These are phyloP conservation scores for Hirudo medicinalis DNA, from an alignment of 1,140 invertebrate species.

Conservation along the genomic window DNA sequence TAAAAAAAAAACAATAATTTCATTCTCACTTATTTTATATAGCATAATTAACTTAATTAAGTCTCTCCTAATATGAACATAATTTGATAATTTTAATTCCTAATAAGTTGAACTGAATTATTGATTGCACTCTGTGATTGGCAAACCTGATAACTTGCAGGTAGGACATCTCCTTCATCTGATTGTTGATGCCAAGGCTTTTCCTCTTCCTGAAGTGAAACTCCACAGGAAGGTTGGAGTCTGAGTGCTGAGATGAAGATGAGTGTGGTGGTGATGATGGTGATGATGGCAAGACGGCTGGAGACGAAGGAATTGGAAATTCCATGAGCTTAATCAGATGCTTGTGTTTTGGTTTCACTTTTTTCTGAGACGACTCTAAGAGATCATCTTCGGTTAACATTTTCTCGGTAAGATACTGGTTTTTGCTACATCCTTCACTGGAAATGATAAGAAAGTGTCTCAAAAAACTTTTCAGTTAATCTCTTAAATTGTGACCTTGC, in stretches of 20 bases:
- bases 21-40: too few relatives aligned
- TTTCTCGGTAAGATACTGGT: background rate
- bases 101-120: background rate
- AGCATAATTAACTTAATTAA: too few relatives aligned
- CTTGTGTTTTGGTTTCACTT: slow-evolving; percentile 4
- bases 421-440: too few relatives aligned
- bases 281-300: background rate
- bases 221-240: background rate
- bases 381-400: background rate
- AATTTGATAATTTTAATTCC: too few relatives aligned
- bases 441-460: too few relatives aligned
- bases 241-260: background rate
- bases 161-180: background rate
- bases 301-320: background rate
- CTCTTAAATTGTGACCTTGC: too few relatives aligned
- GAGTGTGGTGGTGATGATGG: background rate
- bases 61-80: too few relatives aligned
- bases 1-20: too few relatives aligned
- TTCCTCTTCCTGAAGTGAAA: slow-evolving; percentile 32
- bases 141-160: background rate
- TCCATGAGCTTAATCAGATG: slow-evolving; percentile 1
- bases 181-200: slow-evolving; percentile 9
- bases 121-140: background rate
- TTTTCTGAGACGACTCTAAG: background rate
- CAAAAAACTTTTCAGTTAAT: too few relatives aligned